These are phyloP conservation scores for Cinara cedri DNA, from an alignment of 2,888 invertebrate species.

Conservation along the genomic window DNA sequence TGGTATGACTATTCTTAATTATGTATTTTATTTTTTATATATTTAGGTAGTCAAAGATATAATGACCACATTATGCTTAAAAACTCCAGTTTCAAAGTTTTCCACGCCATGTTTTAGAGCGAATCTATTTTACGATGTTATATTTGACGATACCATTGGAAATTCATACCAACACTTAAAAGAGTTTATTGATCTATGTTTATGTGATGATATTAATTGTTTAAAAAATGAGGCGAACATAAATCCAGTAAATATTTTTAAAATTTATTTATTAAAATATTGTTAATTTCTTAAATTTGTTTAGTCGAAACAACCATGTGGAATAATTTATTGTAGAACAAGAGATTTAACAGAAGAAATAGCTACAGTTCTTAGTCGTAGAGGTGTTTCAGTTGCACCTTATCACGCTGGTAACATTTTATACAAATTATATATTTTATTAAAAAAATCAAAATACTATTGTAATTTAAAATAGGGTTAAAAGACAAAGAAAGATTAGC, in stretches of 20 bases:
- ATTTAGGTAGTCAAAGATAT: slow-evolving; percentile 82
- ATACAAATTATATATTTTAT: background rate
- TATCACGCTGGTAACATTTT: slow-evolving; percentile 83
- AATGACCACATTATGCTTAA: slow-evolving; percentile 73
- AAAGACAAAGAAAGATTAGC: slow-evolving; percentile 75
- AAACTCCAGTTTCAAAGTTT: slow-evolving; percentile 74
- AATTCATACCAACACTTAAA: slow-evolving; percentile 82
- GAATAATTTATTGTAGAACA: slow-evolving; percentile 94
- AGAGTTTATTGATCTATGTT: slow-evolving; percentile 73
- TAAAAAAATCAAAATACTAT: slow-evolving; percentile 12
- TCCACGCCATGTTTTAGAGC: slow-evolving; percentile 87
- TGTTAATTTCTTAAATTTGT: slow-evolving; percentile 50
- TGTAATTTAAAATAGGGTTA: slow-evolving; percentile 66
- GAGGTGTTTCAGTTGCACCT: slow-evolving; percentile 78
- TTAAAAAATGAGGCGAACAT: slow-evolving; percentile 8
- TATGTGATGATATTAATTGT: slow-evolving; percentile 65
- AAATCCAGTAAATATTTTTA: slow-evolving; percentile 23
- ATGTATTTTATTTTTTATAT: background rate
- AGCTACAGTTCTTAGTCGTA: slow-evolving; percentile 74
- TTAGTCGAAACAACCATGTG: slow-evolving; percentile 70
- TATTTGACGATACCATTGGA: slow-evolving; percentile 82
- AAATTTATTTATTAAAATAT: slow-evolving; percentile 19
- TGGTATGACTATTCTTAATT: background rate
- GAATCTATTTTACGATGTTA: slow-evolving; percentile 94
- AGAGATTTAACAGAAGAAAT: slow-evolving; percentile 88